Base-by-base conservation (phyloP, 2,797 vertebrate genomes). In the Phyllotis vaccarum region DNA sequence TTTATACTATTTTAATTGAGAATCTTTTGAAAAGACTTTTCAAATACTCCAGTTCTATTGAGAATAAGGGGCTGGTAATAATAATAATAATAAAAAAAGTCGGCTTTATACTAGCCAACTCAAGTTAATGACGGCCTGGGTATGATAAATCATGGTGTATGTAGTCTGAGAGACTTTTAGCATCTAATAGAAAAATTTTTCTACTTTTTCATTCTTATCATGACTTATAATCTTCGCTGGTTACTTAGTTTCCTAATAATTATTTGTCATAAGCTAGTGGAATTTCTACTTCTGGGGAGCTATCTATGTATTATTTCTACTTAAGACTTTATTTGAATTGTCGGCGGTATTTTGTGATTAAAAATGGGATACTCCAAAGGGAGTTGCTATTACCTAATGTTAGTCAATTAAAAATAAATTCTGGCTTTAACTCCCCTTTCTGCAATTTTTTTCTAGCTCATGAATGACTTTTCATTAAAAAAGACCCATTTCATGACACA, bases 391-490 rank as follows among this genome's bases (percentile, higher is more conserved):
- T 90, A 95, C 86, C 52, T 95, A 85, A 94, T 62, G 29, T 68
- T 80, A 93, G 72, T 49, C 60, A 91, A 95, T 94, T 95, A 79
- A 94, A 97, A 96, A 95, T 76, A 89, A 92, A 96, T 96, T 75
- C 66, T 93, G 81, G 62, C 37, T 90, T 91, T 95, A 92, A 89
- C n/a, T 66, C 11, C 88, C 19, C 95, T 92, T 93, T 31, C 43
- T 85, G 34, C 8, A 91, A 56, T 75, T 46, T 82, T 94, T 96
- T 95, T 86, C 56, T 90, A 62, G 75, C 82, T 89, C 74, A 86
- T 86, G 87, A 64, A 90, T 92, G 58, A 58, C 46, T 92, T 93
- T 97, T 96, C 97, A 97, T 96, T 97, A 92, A 97, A 95, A 95
- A 95, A 91, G 86, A 86, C 22, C 21, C 52, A 95, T 62, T 82